Base-by-base conservation (phyloP, 2,113 vertebrate species). In the Mustela nigripes region DNA sequence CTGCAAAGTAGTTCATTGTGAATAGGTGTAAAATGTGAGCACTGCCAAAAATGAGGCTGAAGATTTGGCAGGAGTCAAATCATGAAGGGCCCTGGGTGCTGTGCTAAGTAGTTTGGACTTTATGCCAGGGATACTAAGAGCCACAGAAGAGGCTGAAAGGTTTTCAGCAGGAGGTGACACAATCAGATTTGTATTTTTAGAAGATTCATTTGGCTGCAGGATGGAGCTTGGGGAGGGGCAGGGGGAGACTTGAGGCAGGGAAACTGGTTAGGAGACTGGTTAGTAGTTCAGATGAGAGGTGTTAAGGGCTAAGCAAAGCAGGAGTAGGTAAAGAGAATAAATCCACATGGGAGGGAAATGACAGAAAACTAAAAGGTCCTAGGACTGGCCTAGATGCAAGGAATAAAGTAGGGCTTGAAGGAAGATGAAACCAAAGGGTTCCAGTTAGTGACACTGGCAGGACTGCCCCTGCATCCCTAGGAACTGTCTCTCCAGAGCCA, bases 81-180 rank as follows among this genome's bases (percentile, higher is more conserved):
- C 69, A 85, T 74, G 53, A 86, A 92, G 45, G 48, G 56, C 53
- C 58, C 80, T 94, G 80, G 85, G 85, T 65, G 48, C 50, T 81
- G 71, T 95, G 65, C 81, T 93, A 93, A 97, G 28, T 93, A 96
- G 63, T 91, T 97, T 96, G 92, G 56, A 91, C 31, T 95, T 97
- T 73, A 92, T 93, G 42, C 80, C 80, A 95, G 74, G 82, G 74
- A 69, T 62, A 86, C 73, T 91, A 80, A 58, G 81, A 93, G 58
- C 60, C 53, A 56, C 31, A 24, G 26, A 96, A 96, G 63, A 95
- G 67, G 15, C 50, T 83, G 92, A 86, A 96, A 60, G 24, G 65
- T 85, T 97, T 96, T 92, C 60, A 94, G 82, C 73, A 88, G 79
- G 60, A 95, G 79, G 58, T 62, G 80, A 48, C 90, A 95, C 9